Percentiles rank a stretch among this genome's conserved stretches.
Evolutionary conservation across 2,888 invertebrate genomes (phyloP).

Genomic region (Sinopyrophorus schimmeli): DNA sequence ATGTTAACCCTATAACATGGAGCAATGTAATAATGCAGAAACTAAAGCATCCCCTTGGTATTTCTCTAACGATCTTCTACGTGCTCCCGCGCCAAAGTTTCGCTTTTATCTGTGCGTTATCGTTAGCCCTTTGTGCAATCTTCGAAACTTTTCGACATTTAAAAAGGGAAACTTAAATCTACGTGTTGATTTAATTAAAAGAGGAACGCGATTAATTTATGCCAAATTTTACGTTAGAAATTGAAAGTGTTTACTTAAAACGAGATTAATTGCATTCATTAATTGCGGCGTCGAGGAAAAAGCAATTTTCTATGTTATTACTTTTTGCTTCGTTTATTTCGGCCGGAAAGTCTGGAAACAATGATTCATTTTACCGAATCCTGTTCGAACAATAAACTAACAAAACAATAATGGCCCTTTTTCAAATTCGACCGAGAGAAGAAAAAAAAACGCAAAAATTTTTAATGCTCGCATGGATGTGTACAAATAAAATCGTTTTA

Average conservation of each 20-base stretch:
- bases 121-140: constrained; percentile 3
- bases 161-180: too few relatives aligned
- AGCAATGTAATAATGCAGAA: constrained; percentile 16
- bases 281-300: constrained; percentile 33
- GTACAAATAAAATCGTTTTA: too few relatives aligned
- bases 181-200: too few relatives aligned
- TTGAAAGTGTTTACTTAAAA: constrained; percentile 20
- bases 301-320: constrained; percentile 39
- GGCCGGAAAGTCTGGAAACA: constrained; percentile 23
- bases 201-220: too few relatives aligned
- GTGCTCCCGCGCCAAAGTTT: constrained; percentile 14
- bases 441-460: too few relatives aligned
- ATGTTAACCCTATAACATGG: constrained; percentile 14
- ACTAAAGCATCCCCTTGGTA: constrained; percentile 15
- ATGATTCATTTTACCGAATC: constrained; percentile 22
- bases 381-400: constrained; percentile 15
- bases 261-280: constrained; percentile 37
- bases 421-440: too few relatives aligned
- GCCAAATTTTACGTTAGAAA: too few relatives aligned
- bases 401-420: constrained; percentile 11
- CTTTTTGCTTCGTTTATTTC: constrained; percentile 26
- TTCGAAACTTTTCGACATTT: too few relatives aligned
- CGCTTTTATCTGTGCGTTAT: constrained; percentile 17
- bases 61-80: constrained; percentile 16
- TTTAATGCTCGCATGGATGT: too few relatives aligned